Evolutionary conservation across 2,113 vertebrate species (phyloP).

Genomic region (Aegotheles bennettii): DNA sequence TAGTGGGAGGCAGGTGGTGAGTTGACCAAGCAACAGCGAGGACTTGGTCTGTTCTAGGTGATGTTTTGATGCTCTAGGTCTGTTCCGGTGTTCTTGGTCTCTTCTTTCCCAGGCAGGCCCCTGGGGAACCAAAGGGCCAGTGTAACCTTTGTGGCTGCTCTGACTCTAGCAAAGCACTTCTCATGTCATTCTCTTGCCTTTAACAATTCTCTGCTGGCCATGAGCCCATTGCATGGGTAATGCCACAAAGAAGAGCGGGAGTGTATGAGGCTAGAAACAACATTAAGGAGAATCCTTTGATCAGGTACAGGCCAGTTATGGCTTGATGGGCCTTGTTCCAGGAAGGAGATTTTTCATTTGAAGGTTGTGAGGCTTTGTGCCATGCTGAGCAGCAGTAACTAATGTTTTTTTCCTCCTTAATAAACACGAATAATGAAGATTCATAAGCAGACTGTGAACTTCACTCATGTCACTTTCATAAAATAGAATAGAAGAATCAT

Average conservation of each 20-base stretch:
- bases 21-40: neutral
- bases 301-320: neutral
- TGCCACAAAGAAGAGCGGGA: neutral
- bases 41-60: neutral
- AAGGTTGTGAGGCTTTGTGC: neutral
- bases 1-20: neutral
- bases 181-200: accelerated
- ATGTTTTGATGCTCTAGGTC: too few relatives aligned
- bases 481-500: neutral
- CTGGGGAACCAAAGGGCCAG: neutral
- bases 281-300: neutral
- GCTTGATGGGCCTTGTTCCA: neutral
- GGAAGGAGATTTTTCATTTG: neutral
- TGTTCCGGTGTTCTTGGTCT: too few relatives aligned
- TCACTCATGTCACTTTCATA: conserved; percentile 12
- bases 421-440: neutral
- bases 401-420: neutral
- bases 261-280: neutral
- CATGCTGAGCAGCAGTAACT: neutral
- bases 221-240: neutral
- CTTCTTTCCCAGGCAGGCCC: neutral
- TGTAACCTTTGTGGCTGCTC: neutral
- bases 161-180: neutral
- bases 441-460: neutral
- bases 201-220: neutral